Evolutionary conservation across 30 jellyfish, hydroid and myxozoan species (phyloP), one percentile per base, ranked within the genome.

Genomic region (Cassiopea xamachana): DNA sequence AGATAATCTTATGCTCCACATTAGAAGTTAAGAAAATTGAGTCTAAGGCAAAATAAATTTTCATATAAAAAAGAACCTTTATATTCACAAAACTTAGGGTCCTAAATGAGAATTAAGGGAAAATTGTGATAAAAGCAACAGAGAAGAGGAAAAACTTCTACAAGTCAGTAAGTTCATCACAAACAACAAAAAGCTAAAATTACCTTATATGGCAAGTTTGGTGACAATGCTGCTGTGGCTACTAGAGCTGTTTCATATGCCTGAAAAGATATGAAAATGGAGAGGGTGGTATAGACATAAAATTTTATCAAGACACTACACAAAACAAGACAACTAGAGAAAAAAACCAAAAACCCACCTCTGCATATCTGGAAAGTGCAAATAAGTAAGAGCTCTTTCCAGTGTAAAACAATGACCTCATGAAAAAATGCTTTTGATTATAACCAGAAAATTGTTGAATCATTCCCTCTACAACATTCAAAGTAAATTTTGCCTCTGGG

Each of bases 351-450:
- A 14, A 64, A 64, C 85, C 47, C 80, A 94, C 98, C 97, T 90
- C 94, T 62, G 89, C 94, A 74, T 94, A 94, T 60, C 92, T 88
- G 81, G 98, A 94, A 6, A 94, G 89, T 16, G 98, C 93, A 89
- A 90, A 94, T 87, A 94, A 60, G 60, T 94, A 92, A 69, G 87
- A 73, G 72, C 98, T 94, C 39, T 91, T 86, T 12, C 89, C 92
- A 1, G 98, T 90, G 78, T 90, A 94, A 48, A 83, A 87, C 95
- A 90, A 75, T 49, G 97, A 72, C 73, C 86, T 86, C 59, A 83
- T 86, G 48, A 94, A 47, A 51, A 79, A 17, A 16, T 46, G 13
- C 46, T 90, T 48, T 16, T 51, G 73, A 17, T 81, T 55, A 68
- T 71, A 80, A 17, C 74, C 48, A 4, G 90, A 18, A 49, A 94